Evolutionary conservation across 2,888 invertebrate genomes (phyloP).

Genomic region (Apeira syringaria): DNA sequence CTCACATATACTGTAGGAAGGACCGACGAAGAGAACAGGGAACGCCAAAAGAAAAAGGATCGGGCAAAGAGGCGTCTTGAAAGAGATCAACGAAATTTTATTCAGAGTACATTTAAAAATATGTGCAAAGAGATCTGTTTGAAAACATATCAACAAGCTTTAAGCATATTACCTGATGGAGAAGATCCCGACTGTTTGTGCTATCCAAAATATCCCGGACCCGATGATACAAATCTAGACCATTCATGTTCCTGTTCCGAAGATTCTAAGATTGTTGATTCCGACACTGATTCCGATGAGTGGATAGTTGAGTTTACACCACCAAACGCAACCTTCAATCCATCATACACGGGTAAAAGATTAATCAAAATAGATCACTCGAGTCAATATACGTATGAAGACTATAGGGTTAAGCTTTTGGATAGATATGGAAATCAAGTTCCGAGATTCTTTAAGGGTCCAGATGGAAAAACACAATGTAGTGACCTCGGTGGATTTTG

Average conservation of each 20-base stretch:
- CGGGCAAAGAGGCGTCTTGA: conserved; percentile 63
- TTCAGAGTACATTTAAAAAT: conserved; percentile 68
- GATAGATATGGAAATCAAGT: conserved; percentile 67
- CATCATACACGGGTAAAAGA: conserved; percentile 57
- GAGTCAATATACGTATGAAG: conserved; percentile 67
- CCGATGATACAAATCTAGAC: conserved; percentile 50
- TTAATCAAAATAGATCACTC: conserved; percentile 43
- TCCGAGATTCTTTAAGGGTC: conserved; percentile 68
- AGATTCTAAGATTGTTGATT: conserved; percentile 47
- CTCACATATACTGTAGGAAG: conserved; percentile 69
- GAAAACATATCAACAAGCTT: conserved; percentile 73
- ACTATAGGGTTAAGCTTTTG: conserved; percentile 65
- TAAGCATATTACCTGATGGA: conserved; percentile 61
- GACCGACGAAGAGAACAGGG: conserved; percentile 69
- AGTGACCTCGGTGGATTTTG: conserved; percentile 78
- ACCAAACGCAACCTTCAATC: conserved; percentile 63
- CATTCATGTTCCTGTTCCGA: conserved; percentile 72
- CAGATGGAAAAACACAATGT: conserved; percentile 69
- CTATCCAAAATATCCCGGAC: conserved; percentile 54
- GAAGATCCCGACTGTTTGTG: conserved; percentile 67
- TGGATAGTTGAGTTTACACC: conserved; percentile 79
- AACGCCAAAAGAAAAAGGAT: conserved; percentile 61
- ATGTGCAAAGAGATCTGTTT: conserved; percentile 73
- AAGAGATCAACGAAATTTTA: conserved; percentile 64
- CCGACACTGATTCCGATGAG: conserved; percentile 72